These are phyloP conservation scores for Rhinolophus sinicus DNA, from an alignment of 2,113 vertebrate species.

Conservation along the genomic window DNA sequence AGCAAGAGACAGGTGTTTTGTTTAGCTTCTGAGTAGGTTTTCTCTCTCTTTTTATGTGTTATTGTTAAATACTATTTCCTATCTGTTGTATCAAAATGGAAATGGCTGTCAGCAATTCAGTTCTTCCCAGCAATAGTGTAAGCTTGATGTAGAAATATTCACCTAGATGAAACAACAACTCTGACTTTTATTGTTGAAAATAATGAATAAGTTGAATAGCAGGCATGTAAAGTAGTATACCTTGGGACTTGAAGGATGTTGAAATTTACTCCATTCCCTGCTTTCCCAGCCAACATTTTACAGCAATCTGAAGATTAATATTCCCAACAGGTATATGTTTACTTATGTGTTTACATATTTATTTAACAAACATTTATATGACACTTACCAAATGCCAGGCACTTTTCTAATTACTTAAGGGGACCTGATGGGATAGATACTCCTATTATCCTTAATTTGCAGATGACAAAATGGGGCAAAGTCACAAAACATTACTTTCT, in stretches of 20 bases:
- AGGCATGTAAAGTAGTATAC: not conserved
- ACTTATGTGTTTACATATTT: not conserved
- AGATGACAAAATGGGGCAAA: not conserved
- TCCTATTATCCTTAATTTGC: not conserved
- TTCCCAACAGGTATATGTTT: not conserved
- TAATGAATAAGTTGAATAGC: not conserved
- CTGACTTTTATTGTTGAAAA: not conserved
- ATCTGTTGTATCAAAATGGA: conserved; percentile 21
- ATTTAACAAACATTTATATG: not conserved
- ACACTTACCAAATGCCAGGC: not conserved
- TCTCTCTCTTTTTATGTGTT: not conserved
- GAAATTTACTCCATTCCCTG: not conserved
- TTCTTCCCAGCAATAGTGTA: not conserved
- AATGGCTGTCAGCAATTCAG: not conserved
- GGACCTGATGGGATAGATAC: not conserved
- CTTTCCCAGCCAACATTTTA: not conserved
- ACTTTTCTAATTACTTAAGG: conserved; percentile 10
- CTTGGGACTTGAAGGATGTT: not conserved
- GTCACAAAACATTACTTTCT: not conserved
- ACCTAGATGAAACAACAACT: not conserved
- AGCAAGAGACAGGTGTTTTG: conserved; percentile 21
- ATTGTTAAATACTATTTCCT: conserved; percentile 36
- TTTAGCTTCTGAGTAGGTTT: conserved; percentile 25
- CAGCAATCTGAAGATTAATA: not conserved
- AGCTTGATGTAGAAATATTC: not conserved